These are phyloP conservation scores for Plectropomus leopardus DNA, from an alignment of 2,113 vertebrate genomes.

Conservation along the genomic window DNA sequence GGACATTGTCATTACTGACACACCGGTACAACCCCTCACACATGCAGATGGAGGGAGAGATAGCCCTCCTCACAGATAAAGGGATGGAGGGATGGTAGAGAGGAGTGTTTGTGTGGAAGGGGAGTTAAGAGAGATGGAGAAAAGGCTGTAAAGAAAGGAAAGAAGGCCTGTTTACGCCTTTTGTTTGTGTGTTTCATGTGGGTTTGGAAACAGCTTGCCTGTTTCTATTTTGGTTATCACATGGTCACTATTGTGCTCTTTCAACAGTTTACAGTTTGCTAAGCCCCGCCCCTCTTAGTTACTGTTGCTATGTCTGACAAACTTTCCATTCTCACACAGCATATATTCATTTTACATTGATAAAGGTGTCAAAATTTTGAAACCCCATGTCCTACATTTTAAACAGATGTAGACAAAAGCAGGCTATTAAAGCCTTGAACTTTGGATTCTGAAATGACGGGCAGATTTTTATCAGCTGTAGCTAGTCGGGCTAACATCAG, in stretches of 20 bases:
- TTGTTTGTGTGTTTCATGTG: constrained; percentile 35
- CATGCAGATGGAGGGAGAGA: constrained; percentile 71
- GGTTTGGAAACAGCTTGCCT: constrained; percentile 28
- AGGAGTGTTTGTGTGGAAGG: constrained; percentile 38
- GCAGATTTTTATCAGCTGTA: no score
- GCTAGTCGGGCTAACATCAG: no score
- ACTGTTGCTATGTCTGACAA: constrained; percentile 48
- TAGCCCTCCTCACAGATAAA: constrained; percentile 58
- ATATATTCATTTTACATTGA: background rate
- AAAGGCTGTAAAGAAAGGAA: constrained; percentile 28
- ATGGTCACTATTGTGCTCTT: constrained; percentile 23
- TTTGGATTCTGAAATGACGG: no score
- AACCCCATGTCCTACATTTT: background rate
- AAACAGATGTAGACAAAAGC: no score
- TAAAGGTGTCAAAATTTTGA: background rate
- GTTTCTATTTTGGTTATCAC: constrained; percentile 47
- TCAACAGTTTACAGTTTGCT: constrained; percentile 19
- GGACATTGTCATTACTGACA: constrained; percentile 86
- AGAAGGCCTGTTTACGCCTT: background rate
- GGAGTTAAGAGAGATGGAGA: constrained; percentile 41
- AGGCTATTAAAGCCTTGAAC: no score
- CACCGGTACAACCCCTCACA: constrained; percentile 78
- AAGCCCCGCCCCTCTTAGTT: constrained; percentile 1
- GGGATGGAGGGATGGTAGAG: constrained; percentile 39
- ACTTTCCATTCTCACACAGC: constrained; percentile 22